Conservation (phyloP, 2,113 vertebrate species). For the Petrocephalus zakoni region DNA sequence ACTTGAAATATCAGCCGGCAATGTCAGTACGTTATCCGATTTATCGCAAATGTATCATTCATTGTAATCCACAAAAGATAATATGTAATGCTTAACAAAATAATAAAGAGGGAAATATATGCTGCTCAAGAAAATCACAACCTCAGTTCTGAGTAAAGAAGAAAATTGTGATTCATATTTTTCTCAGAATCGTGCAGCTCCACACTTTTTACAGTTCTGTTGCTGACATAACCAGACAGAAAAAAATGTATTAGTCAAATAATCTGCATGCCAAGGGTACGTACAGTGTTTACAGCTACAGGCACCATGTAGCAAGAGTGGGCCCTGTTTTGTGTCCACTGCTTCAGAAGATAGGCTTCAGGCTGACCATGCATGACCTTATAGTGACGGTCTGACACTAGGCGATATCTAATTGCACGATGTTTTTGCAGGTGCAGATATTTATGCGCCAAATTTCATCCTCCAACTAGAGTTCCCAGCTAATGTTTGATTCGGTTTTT, state of each 20-base stretch:
- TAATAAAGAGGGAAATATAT: neutral
- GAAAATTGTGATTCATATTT: neutral
- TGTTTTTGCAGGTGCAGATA: neutral
- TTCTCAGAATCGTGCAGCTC: neutral
- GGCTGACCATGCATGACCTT: neutral
- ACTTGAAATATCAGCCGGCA: neutral
- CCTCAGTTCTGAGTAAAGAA: neutral
- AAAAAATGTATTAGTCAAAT: neutral
- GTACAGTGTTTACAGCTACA: neutral
- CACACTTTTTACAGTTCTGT: neutral
- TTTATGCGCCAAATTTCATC: neutral
- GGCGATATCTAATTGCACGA: neutral
- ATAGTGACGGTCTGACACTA: neutral
- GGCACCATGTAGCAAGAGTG: neutral
- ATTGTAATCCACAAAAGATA: neutral
- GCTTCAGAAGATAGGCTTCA: no score
- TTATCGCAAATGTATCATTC: neutral
- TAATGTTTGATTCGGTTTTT: constrained; percentile 4
- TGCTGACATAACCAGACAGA: neutral
- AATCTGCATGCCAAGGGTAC: neutral
- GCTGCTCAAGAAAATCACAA: neutral
- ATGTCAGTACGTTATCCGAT: neutral
- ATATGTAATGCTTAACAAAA: neutral
- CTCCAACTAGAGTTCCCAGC: neutral
- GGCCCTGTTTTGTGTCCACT: neutral